These are phyloP conservation scores for Pantelozetes paolii DNA, from an alignment of 2,888 invertebrate genomes.

Conservation along the genomic window DNA sequence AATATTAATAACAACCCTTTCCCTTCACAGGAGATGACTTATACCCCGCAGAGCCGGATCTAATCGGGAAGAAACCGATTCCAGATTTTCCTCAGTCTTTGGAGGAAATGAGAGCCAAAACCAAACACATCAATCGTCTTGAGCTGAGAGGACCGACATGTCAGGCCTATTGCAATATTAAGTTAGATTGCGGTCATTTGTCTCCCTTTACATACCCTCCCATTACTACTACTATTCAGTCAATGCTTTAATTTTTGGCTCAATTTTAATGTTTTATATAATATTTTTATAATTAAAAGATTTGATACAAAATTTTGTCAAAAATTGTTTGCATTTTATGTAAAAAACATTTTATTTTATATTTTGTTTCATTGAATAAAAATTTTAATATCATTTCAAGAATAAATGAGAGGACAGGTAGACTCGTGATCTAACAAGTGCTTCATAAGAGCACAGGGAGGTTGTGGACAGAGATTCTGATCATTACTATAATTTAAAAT, in stretches of 20 bases:
- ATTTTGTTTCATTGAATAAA: not conserved
- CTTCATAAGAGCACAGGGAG: no score
- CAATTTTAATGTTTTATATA: not conserved
- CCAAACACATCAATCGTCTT: conserved; percentile 46
- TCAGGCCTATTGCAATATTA: conserved; percentile 44
- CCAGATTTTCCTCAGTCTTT: conserved; percentile 47
- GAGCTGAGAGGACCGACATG: conserved; percentile 47
- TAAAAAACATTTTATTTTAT: conserved; percentile 6
- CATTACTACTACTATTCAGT: conserved; percentile 1
- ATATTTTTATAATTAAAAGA: not conserved
- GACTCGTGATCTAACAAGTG: no score
- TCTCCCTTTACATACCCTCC: conserved; percentile 44
- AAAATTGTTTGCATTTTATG: not conserved
- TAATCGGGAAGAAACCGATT: conserved; percentile 48
- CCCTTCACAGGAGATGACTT: conserved; percentile 51
- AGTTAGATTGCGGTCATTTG: conserved; percentile 46
- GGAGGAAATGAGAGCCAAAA: conserved; percentile 47
- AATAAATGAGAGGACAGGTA: no score
- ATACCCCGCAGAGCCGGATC: conserved; percentile 51
- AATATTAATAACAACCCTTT: no score
- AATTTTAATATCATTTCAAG: not conserved
- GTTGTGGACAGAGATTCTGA: no score
- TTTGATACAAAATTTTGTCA: not conserved
- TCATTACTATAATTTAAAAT: no score
- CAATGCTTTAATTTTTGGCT: conserved; percentile 9